Conservation (phyloP, 1,140 invertebrate species). For the Microplitis demolitor region DNA sequence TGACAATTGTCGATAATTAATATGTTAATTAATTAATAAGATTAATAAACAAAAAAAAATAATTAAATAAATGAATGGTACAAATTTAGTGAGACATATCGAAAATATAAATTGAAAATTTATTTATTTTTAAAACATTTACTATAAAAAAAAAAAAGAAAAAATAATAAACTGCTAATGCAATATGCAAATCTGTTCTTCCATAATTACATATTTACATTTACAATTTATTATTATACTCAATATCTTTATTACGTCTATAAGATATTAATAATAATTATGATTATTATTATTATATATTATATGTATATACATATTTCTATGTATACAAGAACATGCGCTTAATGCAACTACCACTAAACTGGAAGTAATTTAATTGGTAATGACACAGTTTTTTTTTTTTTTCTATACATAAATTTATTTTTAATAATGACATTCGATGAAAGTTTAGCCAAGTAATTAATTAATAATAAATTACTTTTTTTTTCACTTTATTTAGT, state of each 20-base stretch:
- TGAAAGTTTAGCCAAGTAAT: not conserved
- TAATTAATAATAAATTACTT: not conserved
- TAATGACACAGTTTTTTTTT: too few relatives aligned
- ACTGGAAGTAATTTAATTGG: not conserved
- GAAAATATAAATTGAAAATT: not conserved
- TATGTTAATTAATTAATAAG: conserved; percentile 10
- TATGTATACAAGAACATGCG: conserved; percentile 35
- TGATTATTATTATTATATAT: not conserved
- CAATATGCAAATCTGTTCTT: conserved; percentile 59
- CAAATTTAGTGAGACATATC: conserved; percentile 32
- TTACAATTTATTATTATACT: conserved; percentile 33
- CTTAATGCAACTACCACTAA: not conserved
- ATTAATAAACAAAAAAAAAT: conserved; percentile 11
- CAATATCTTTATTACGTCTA: not conserved
- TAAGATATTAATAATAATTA: too few relatives aligned
- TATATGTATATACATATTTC: conserved; percentile 37
- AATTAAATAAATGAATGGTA: conserved; percentile 22
- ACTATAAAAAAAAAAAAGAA: too few relatives aligned
- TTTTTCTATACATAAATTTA: not conserved
- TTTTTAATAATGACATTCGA: not conserved
- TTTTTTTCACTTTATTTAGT: not conserved
- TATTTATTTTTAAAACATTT: conserved; percentile 25
- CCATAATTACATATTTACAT: conserved; percentile 47
- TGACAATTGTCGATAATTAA: not conserved
- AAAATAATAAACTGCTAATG: conserved; percentile 35